These are phyloP conservation scores for Diploscapter pachys DNA, from an alignment of 1,140 invertebrate species.

Conservation along the genomic window DNA sequence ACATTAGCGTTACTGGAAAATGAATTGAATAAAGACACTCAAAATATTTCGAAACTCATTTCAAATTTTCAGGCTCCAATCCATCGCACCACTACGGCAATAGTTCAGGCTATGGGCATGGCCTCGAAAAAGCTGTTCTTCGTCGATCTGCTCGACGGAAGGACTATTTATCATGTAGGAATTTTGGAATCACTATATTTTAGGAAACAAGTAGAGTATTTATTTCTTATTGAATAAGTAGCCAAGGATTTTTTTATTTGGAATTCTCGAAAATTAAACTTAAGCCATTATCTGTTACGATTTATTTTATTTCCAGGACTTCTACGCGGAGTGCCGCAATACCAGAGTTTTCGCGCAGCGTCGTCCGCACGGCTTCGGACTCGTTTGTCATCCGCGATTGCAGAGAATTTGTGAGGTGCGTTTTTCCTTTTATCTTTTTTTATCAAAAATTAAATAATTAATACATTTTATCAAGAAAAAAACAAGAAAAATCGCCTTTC, in stretches of 20 bases:
- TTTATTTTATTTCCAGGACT: conserved; percentile 70
- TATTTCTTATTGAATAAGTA: too few relatives aligned
- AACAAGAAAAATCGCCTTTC: too few relatives aligned
- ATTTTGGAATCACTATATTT: background rate
- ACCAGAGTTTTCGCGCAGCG: conserved; percentile 78
- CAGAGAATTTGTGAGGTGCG: conserved; percentile 68
- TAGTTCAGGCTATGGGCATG: conserved; percentile 50
- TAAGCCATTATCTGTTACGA: background rate
- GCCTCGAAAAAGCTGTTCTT: conserved; percentile 53
- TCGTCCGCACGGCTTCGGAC: conserved; percentile 49
- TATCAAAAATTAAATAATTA: too few relatives aligned
- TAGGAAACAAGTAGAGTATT: background rate
- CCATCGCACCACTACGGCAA: conserved; percentile 49
- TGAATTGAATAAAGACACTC: background rate
- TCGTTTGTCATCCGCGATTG: conserved; percentile 52
- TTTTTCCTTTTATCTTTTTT: conserved; percentile 2
- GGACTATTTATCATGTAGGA: conserved; percentile 53
- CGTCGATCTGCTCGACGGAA: conserved; percentile 51
- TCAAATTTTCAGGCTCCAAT: conserved; percentile 18
- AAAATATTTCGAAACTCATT: background rate
- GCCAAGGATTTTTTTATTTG: too few relatives aligned
- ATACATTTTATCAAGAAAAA: too few relatives aligned
- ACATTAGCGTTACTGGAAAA: too few relatives aligned
- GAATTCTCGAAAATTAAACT: background rate
- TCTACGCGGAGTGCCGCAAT: conserved; percentile 77